These are phyloP conservation scores for Trichonephila clavata DNA, from an alignment of 1,140 invertebrate species.

Conservation along the genomic window DNA sequence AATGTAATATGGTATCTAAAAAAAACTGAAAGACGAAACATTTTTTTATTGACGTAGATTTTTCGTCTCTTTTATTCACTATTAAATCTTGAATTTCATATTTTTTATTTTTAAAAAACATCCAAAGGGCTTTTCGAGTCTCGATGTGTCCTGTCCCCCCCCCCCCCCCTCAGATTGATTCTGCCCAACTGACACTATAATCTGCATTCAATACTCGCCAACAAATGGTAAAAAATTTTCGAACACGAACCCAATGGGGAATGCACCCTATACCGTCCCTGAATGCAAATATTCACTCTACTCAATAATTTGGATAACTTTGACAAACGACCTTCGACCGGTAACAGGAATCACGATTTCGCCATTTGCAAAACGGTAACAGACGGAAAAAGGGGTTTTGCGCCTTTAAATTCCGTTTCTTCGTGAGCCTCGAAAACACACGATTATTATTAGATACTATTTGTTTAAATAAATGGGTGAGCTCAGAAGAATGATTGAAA, in stretches of 20 bases:
- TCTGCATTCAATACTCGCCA: too few species aligned
- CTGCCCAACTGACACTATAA: too few species aligned
- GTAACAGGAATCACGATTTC: conserved; percentile 38
- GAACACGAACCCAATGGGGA: not conserved
- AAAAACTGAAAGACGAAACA: too few species aligned
- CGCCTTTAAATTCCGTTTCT: conserved; percentile 35
- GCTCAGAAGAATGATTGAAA: conserved; percentile 49
- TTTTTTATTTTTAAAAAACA: too few species aligned
- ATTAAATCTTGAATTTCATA: too few species aligned
- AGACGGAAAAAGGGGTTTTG: conserved; percentile 21
- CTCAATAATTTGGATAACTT: conserved; percentile 26
- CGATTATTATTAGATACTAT: conserved; percentile 44
- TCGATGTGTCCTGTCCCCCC: too few species aligned
- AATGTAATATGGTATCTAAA: too few species aligned
- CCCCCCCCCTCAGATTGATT: too few species aligned
- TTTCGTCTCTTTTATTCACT: too few species aligned
- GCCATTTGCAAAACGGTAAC: conserved; percentile 33
- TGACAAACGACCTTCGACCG: conserved; percentile 35
- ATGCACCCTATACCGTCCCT: not conserved
- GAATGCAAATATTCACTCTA: not conserved
- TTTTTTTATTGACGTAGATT: too few species aligned
- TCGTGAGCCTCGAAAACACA: conserved; percentile 31
- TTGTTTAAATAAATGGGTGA: conserved; percentile 47
- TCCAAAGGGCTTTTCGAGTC: too few species aligned
- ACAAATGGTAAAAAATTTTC: too few species aligned